A percentile compares a stretch with the other conserved stretches of the same genome.
These are phyloP conservation scores for Trachops cirrhosus DNA, from an alignment of 2,797 vertebrate species.

Conservation along the genomic window DNA sequence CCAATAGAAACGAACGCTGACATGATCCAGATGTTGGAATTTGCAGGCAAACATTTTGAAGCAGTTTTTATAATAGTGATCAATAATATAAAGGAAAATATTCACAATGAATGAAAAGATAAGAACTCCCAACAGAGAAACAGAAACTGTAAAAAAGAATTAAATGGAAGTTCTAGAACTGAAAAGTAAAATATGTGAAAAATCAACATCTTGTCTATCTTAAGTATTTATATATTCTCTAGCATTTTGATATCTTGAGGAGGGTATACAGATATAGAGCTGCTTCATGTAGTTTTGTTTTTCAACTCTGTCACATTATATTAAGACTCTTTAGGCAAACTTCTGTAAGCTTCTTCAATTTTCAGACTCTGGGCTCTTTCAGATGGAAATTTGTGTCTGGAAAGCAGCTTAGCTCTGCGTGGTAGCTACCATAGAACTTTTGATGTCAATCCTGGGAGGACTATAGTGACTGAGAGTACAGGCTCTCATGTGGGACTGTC, in stretches of 20 bases:
- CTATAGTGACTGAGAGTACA: background rate
- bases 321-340: background rate
- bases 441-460: background rate
- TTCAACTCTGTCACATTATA: background rate
- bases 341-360: background rate
- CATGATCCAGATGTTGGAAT: background rate
- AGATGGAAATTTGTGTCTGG: background rate
- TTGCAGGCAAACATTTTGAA: constrained; percentile 11
- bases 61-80: background rate
- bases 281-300: background rate
- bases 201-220: background rate
- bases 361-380: background rate
- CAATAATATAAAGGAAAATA: background rate
- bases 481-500: background rate
- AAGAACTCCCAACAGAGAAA: background rate
- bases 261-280: background rate
- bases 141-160: background rate
- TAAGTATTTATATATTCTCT: background rate
- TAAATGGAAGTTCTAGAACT: background rate
- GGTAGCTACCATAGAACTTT: background rate
- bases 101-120: background rate
- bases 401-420: background rate
- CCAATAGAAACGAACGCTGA: background rate
- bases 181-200: background rate
- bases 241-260: background rate